Base-by-base conservation (phyloP, 2,113 vertebrate genomes). In the Saguinus imperator region DNA sequence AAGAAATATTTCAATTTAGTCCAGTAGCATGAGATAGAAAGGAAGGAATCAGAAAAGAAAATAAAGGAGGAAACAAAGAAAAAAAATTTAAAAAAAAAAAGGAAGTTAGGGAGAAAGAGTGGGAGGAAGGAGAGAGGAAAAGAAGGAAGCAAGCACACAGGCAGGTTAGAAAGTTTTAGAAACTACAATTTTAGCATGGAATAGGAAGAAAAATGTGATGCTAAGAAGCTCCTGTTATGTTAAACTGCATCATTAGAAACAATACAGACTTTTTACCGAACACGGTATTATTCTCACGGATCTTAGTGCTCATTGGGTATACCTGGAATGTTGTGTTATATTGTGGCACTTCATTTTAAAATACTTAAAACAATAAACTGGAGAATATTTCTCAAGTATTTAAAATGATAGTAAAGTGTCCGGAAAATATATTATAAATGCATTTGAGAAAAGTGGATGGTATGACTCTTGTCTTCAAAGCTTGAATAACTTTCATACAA, bases 61-160 rank as follows among this genome's bases (percentile, higher is more conserved):
- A 14, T 2, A 43, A n/a, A 37, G 17, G 27, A 55, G 18, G 27
- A 14, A 61, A 40, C 6, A 8, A 40, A 27, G 21, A 6, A 57
- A 58, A 37, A 35, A 20, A 18, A 5, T 6, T 5, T 37, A 29
- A 43, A 76, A 37, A 43, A 76, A 37, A 1, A 4, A 5, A 23
- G 45, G n/a, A 43, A 6, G 9, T 57, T 5, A 11, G 6, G 5
- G 14, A 61, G 29, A 25, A 57, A 55, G 3, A 4, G 16, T 40
- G 13, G 5, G 16, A 20, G 35, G 4, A 27, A 72, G 18, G 9
- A 40, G 50, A 18, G 13, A 35, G 70, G 2, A 4, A 48, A 16
- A 6, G 10, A 48, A 43, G 1, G 4, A 43, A 11, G 14, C 8
- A 32, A 32, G 3, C 29, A n/a, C 17, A 1, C 5, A n/a, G 10